A percentile compares a stretch with the other conserved stretches of the same genome.
Conservation (phyloP, 1,140 invertebrate genomes). For the Zelostemma sp. region DNA sequence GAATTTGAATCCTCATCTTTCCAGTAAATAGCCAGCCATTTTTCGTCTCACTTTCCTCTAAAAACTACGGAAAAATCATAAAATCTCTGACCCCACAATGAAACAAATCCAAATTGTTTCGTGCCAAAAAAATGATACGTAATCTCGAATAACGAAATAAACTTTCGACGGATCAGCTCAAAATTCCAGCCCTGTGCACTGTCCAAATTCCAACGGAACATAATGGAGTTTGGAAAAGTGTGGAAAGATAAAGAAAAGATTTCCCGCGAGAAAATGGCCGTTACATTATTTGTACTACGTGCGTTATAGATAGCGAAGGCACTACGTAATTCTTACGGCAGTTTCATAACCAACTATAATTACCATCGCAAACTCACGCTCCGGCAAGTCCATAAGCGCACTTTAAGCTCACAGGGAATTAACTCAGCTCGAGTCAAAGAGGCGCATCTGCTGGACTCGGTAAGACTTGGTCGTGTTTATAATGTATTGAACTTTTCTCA, state of each 20-base stretch:
- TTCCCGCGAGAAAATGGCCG: slow-evolving; percentile 25
- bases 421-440: slow-evolving; percentile 45
- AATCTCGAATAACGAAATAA: no score
- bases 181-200: no score
- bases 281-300: slow-evolving; percentile 23
- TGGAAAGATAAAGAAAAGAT: slow-evolving; percentile 10
- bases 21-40: no score
- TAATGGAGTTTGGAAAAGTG: not conserved
- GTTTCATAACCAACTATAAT: slow-evolving; percentile 41
- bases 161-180: no score
- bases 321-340: slow-evolving; percentile 46
- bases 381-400: slow-evolving; percentile 36
- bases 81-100: no score
- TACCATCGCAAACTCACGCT: slow-evolving; percentile 45
- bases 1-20: no score
- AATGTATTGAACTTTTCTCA: slow-evolving; percentile 22
- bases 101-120: no score
- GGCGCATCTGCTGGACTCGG: slow-evolving; percentile 40
- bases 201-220: no score
- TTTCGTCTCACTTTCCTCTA: not conserved
- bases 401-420: slow-evolving; percentile 50
- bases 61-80: no score
- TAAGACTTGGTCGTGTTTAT: slow-evolving; percentile 30
- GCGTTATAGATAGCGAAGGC: slow-evolving; percentile 16
- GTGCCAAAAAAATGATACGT: no score